phyloP scores from a whole-genome alignment of 2,888 invertebrate genomes.

The Tachystola acroxantha region DNA sequence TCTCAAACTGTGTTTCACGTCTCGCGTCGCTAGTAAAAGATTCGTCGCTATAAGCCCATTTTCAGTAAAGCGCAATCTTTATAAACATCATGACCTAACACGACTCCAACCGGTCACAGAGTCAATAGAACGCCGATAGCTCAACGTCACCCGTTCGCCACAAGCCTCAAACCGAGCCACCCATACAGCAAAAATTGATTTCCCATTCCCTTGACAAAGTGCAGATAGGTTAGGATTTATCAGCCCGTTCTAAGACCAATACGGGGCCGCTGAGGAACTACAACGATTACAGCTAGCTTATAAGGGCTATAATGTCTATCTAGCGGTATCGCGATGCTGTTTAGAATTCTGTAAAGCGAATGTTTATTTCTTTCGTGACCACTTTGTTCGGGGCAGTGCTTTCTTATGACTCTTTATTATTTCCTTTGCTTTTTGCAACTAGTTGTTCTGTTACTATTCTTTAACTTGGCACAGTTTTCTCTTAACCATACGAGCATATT shows the following conservation, averaged over 20 bases:
- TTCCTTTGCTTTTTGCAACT: not conserved
- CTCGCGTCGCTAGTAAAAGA: too few species aligned
- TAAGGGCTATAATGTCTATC: conserved; percentile 8
- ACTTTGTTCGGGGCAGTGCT: not conserved
- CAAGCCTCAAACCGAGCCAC: conserved; percentile 3
- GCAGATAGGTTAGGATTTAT: conserved; percentile 8
- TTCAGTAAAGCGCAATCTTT: too few species aligned
- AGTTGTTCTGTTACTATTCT: too few species aligned
- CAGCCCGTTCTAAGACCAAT: too few species aligned
- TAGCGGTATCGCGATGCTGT: conserved; percentile 4
- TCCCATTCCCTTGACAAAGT: conserved; percentile 6
- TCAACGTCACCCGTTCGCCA: not conserved
- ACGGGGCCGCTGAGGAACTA: not conserved
- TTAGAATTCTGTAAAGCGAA: conserved; percentile 1
- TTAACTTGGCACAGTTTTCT: too few species aligned
- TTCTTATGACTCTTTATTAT: not conserved
- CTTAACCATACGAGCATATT: too few species aligned
- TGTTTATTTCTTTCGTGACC: conserved; percentile 1
- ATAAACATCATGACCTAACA: too few species aligned
- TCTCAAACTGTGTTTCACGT: too few species aligned
- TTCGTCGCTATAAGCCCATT: not conserved
- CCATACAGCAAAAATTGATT: conserved; percentile 8
- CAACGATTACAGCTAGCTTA: conserved; percentile 4
- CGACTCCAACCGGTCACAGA: not conserved
- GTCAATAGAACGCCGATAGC: conserved; percentile 2